A percentile compares a stretch with the other conserved stretches of the same genome.
phyloP scores from a whole-genome alignment of 1,140 invertebrate species.

The Oscheius sp. region DNA sequence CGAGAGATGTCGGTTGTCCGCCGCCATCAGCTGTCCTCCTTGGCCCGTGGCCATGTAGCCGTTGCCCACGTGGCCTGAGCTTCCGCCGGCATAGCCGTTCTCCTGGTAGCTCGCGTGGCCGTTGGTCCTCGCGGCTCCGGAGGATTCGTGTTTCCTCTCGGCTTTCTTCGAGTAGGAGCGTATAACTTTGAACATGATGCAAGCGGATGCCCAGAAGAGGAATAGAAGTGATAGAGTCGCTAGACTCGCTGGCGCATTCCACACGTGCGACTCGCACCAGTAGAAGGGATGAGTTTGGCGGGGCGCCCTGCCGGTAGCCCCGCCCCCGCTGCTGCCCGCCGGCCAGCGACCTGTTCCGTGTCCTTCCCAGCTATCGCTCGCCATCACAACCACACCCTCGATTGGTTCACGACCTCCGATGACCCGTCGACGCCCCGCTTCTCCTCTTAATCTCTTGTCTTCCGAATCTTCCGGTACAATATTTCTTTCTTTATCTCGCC shows the following conservation, averaged over 20 bases:
- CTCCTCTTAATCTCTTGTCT: no score
- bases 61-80: conserved; percentile 9
- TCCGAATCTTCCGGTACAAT: no score
- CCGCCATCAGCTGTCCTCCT: conserved; percentile 15
- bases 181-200: conserved; percentile 54
- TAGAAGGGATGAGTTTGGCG: conserved; percentile 19
- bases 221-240: conserved; percentile 24
- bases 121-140: conserved; percentile 2
- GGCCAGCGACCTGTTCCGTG: background rate
- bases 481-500: no score
- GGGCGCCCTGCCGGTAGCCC: background rate
- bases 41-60: conserved; percentile 14
- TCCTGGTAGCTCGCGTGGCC: conserved; percentile 25
- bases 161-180: conserved; percentile 51
- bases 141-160: conserved; percentile 54
- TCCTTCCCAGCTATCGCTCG: conserved; percentile 1
- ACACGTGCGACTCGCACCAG: conserved; percentile 28
- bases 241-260: conserved; percentile 28
- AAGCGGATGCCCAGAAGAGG: conserved; percentile 1
- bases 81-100: conserved; percentile 8
- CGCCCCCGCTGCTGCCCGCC: background rate
- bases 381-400: conserved; percentile 10
- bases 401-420: background rate
- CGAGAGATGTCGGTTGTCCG: conserved; percentile 18
- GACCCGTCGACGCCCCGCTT: background rate